Percentiles rank a stretch among this genome's conserved stretches.
Evolutionary conservation across 2,113 vertebrate genomes (phyloP).

Genomic region (Picathartes gymnocephalus): DNA sequence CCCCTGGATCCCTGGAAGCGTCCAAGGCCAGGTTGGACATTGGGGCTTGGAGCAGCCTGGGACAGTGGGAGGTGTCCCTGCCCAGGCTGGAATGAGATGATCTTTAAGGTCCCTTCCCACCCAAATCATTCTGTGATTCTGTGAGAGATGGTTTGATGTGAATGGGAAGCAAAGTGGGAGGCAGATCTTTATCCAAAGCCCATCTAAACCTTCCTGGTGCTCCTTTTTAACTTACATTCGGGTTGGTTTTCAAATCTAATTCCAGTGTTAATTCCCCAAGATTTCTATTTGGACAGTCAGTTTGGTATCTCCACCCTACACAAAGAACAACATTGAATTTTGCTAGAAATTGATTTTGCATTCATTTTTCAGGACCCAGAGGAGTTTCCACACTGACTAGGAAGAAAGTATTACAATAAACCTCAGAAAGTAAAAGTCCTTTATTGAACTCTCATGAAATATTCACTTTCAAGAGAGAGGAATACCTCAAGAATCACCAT

Average conservation of each 20-base stretch:
- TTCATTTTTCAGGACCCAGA: background rate
- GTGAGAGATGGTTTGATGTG: background rate
- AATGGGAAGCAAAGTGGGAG: background rate
- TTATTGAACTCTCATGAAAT: background rate
- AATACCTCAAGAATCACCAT: background rate
- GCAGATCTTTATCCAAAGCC: background rate
- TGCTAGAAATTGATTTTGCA: background rate
- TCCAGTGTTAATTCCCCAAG: background rate
- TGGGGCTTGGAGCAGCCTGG: background rate
- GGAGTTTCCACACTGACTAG: background rate
- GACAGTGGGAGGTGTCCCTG: background rate
- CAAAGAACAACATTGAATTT: background rate
- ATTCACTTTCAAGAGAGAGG: background rate
- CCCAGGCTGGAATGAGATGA: accelerated
- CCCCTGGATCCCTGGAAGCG: background rate
- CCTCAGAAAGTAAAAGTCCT: background rate
- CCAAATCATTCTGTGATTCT: background rate
- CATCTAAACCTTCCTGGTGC: background rate
- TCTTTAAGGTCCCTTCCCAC: background rate
- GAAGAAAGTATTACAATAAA: background rate
- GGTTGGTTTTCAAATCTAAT: background rate
- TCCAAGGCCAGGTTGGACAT: accelerated
- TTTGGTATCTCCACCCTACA: background rate
- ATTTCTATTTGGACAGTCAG: background rate
- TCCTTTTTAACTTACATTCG: background rate